Base-by-base conservation (phyloP, 2,888 invertebrate genomes). In the Drosophila peninsularis region DNA sequence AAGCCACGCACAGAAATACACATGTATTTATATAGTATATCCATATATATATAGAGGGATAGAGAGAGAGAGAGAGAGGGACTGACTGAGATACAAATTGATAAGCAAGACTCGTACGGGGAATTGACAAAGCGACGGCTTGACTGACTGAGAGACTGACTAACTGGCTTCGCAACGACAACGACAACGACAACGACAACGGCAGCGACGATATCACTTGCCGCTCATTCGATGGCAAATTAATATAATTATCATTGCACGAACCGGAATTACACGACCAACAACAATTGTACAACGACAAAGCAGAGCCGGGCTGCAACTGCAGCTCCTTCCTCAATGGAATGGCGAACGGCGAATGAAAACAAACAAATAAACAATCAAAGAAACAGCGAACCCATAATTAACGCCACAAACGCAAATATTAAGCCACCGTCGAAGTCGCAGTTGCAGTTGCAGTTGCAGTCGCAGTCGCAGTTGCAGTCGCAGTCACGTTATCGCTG, bases 381-480 rank as follows among this genome's bases (percentile, higher is more conserved):
- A 77, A 86, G 89, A 87, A 87, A 84, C 77, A 64, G 71, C 77
- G 72, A 74, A 74, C 76, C 75, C 74, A 85, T 88, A 90, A 88
- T 88, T 88, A 90, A 88, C 75, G 90, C 89, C 82, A 83, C 87
- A 88, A 88, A 88, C 77, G 87, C 90, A 89, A 88, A 85, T 89
- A 82, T 82, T 85, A 88, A 78, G 83, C 73, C 74, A 70, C 73
- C 61, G 41, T 65, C 55, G 36, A 50, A 62, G 68, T 71, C 10
- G n/a, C 42, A 65, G 63, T 49, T 27, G 10, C 24, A 42, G 54
- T 49, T 4, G 32, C n/a, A 56, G 42, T 50, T n/a, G 27, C 42
- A 44, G 63, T 49, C 30, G 10, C 24, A 42, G 54, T 49, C 5
- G 32, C n/a, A 56, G 42, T 50, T n/a, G 27, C 42, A 44, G 36